Evolutionary conservation across 2,797 vertebrate species (phyloP), one percentile per base, ranked within the genome.

Genomic region (Dermochelys coriacea): DNA sequence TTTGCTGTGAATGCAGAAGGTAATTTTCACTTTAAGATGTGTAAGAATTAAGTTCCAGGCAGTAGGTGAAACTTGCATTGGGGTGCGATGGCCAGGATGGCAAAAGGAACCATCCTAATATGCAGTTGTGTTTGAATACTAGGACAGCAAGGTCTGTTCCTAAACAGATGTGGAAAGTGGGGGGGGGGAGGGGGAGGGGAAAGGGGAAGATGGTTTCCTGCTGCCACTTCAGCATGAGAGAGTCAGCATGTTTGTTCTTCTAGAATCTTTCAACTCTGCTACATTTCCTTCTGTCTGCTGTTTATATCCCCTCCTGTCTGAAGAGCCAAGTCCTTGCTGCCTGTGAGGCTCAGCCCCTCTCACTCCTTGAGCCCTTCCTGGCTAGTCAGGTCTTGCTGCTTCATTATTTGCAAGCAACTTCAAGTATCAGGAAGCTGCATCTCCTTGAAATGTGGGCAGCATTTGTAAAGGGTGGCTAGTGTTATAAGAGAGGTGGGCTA

Each of bases 21-120:
- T 45, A 64, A 57, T 92, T 91, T 95, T 93, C 55, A 55, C 31
- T 71, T 90, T 2, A 92, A 81, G 91, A 91, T 75, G 71, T 16
- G 16, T 64, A n/a, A 64, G 34, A 64, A 37, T 64, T 80, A 78
- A 37, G 77, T 95, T 82, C 45, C n/a, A 85, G 81, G 21, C 51
- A 87, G 82, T 88, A 75, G 6, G 15, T 88, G 49, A 89, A 59
- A 51, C 15, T n/a, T 86, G n/a, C 6, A 16, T 89, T 8, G 47
- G 92, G 86, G 80, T 82, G 83, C 64, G 80, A 93, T 74, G 84
- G 50, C 51, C 12, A 74, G 68, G 37, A 21, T 18, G 4, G 12
- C 74, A 94, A 49, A 79, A 85, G 47, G 16, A 59, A 27, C 91
- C 88, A 77, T 47, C 8, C 21, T 49, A 77, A 51, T 0, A 0